phyloP scores from a whole-genome alignment of 1,140 invertebrate species.

The Galendromus occidentalis region DNA sequence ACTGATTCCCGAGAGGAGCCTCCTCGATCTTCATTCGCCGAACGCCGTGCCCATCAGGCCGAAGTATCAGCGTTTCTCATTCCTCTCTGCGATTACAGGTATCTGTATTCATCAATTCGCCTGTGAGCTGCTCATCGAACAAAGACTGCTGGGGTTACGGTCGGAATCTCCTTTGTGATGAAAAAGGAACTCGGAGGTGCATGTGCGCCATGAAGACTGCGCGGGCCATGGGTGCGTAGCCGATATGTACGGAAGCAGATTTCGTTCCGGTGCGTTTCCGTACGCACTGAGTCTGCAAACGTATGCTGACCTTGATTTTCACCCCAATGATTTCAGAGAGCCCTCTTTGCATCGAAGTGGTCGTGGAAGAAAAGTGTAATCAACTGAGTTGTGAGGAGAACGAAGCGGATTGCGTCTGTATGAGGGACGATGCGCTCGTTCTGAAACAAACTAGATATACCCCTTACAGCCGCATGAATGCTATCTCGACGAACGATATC shows the following conservation, averaged over 20 bases:
- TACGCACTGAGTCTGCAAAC: too few relatives aligned
- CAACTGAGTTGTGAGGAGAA: not conserved
- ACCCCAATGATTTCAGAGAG: not conserved
- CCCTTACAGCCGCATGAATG: not conserved
- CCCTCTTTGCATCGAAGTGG: not conserved
- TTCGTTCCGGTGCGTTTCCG: too few relatives aligned
- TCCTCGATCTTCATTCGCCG: too few relatives aligned
- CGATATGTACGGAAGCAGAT: too few relatives aligned
- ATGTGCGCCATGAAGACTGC: conserved; percentile 1
- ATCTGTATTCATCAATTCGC: not conserved
- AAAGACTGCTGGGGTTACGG: conserved; percentile 7
- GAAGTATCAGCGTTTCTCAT: too few relatives aligned
- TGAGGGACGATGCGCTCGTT: not conserved
- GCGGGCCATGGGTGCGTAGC: not conserved
- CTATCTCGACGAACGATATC: not conserved
- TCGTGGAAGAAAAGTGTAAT: not conserved
- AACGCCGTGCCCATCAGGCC: too few relatives aligned
- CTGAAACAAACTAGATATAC: not conserved
- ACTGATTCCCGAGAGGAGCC: too few relatives aligned
- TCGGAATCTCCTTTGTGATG: not conserved
- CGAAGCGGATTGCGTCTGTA: not conserved
- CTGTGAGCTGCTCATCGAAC: not conserved
- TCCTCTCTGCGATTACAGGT: not conserved
- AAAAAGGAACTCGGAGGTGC: not conserved
- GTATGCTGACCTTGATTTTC: too few relatives aligned